phyloP scores from a whole-genome alignment of 1,140 invertebrate species.

The Lanistes nyassanus region DNA sequence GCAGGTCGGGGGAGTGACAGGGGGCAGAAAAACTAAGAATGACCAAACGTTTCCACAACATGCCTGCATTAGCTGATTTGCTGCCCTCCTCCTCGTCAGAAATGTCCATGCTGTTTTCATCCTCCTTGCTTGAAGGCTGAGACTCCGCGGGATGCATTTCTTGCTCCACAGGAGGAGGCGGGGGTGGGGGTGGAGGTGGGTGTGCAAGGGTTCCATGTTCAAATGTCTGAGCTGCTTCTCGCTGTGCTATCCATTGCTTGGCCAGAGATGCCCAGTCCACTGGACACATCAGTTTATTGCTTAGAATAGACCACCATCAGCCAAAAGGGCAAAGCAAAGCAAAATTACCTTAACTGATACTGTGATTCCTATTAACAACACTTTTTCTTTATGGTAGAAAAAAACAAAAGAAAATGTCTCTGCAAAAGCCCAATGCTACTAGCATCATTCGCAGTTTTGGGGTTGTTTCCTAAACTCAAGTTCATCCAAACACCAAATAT shows the following conservation, averaged over 20 bases:
- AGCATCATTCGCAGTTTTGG: too few relatives aligned
- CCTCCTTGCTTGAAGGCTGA: slow-evolving; percentile 19
- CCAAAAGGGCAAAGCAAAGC: too few relatives aligned
- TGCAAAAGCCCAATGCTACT: too few relatives aligned
- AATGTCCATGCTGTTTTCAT: slow-evolving; percentile 47
- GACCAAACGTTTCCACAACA: too few relatives aligned
- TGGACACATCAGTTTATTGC: slow-evolving; percentile 57
- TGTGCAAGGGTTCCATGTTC: slow-evolving; percentile 15
- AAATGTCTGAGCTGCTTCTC: slow-evolving; percentile 67
- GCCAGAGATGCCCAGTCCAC: slow-evolving; percentile 96
- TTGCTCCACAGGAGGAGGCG: slow-evolving; percentile 11
- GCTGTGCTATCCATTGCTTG: slow-evolving; percentile 98
- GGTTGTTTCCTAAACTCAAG: too few relatives aligned
- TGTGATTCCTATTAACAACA: neutral
- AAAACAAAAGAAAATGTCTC: neutral
- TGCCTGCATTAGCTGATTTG: neutral
- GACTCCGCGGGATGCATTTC: neutral
- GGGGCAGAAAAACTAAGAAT: too few relatives aligned
- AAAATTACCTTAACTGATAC: neutral
- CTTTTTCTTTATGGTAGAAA: neutral
- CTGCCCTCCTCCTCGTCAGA: slow-evolving; percentile 36
- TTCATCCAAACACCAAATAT: too few relatives aligned
- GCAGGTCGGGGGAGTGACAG: too few relatives aligned
- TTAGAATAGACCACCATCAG: neutral
- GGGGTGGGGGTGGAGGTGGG: slow-evolving; percentile 35